Base-by-base conservation (phyloP, 2,797 vertebrate species). In the Leptatherina wallacei region DNA sequence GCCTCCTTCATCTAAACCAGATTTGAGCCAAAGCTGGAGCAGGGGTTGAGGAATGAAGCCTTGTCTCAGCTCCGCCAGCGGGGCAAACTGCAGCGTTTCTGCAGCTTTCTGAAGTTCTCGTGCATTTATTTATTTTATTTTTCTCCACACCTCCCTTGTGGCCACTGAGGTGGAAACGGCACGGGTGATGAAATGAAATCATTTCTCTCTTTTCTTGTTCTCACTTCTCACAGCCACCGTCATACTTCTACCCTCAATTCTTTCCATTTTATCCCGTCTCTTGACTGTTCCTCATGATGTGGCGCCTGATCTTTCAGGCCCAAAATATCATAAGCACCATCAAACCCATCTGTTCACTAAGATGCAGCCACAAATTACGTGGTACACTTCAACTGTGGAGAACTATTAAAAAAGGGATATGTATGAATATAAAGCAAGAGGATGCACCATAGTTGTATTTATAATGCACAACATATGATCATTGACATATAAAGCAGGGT, bases 121-220 rank as follows among this genome's bases (percentile, higher is more conserved):
- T 77, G 78, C 79, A 70, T 64, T 73, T 81, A 61, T 75, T 69
- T 65, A 36, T 59, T 35, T 79, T 71, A 56, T 84, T 67, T 64
- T 70, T 65, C 49, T 62, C 3, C 20, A 55, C 73, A 77, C 61
- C 77, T 84, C 75, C 80, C 81, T 66, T 30, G 75, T 85, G 80
- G 78, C 85, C 83, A 82, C 78, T 74, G 77, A 90, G 80, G 85
- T 91, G 83, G 82, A 93, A 91, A 87, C 81, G 44, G 75, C 14
- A 33, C 73, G 65, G 60, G 77, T 77, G 85, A 86, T 88, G 84
- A 90, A 93, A 92, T 88, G 71, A 86, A 92, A 87, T 81, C 49
- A 91, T 91, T 90, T 89, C 89, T 90, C 89, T 85, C 86, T 75
- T 71, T 92, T 86, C 72, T 77, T 81, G 80, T 80, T 85, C 75